Base-by-base conservation (phyloP, 1,140 invertebrate species). In the Telenomus remus region DNA sequence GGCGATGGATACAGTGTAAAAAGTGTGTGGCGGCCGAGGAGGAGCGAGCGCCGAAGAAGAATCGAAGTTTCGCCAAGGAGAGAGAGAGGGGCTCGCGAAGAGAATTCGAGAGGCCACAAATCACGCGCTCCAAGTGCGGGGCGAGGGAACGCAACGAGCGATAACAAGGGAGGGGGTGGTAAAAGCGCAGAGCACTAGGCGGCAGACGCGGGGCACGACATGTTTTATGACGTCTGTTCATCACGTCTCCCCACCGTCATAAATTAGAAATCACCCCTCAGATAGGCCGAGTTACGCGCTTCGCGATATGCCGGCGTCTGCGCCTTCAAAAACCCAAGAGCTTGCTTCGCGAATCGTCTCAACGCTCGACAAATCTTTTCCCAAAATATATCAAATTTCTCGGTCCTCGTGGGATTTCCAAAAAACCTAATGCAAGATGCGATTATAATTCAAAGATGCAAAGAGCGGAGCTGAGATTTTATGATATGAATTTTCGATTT, bases 141-240 rank as follows among this genome's bases (percentile, higher is more conserved):
- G 65, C 46, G 42, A 63, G 72, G 74, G 66, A 71, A 8, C 27
- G 74, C 44, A 42, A 48, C 59, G 68, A 75, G 76, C 72, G 80
- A 81, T 80, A 82, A 81, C 78, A 77, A 78, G 72, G 66, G 56
- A 37, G 56, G 51, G 70, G 59, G 79, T 60, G 74, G 78, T 49
- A 71, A 64, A 75, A 76, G 81, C 57, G 79, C 70, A 72, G 74
- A 56, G 70, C 78, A 78, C 80, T 81, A 82, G 82, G 82, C 82
- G 82, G 80, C 82, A 84, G 84, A 85, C 82, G 81, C 83, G 82
- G 81, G 78, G 81, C 80, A 85, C 85, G 85, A 87, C 85, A 86
- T 88, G 86, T 83, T 87, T 88, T 88, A 87, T 87, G 86, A 88
- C 86, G 86, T 87, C 86, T 87, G 86, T 88, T 88, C 87, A 87